A percentile compares a stretch with the other conserved stretches of the same genome.
Conservation (phyloP, 2,888 invertebrate species). For the Hydriomena furcata region DNA sequence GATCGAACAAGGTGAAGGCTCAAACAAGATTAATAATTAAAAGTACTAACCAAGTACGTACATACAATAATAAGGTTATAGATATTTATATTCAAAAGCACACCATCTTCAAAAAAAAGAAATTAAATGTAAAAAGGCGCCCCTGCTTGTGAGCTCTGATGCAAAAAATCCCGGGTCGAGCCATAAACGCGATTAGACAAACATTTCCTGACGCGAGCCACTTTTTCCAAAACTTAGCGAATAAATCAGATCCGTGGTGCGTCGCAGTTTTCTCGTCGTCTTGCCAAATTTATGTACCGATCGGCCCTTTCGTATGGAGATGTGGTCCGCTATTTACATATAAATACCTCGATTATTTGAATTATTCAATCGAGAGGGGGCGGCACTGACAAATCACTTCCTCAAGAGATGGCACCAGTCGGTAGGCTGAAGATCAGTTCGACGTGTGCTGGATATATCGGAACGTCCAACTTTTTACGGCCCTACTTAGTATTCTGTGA, state of each 20-base stretch:
- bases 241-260: slow-evolving; percentile 82
- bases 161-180: slow-evolving; percentile 70
- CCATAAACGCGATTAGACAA: slow-evolving; percentile 82
- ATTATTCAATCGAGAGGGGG: slow-evolving; percentile 84
- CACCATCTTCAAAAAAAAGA: not conserved
- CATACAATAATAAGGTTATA: not conserved
- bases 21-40: no score
- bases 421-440: slow-evolving; percentile 68
- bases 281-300: slow-evolving; percentile 83
- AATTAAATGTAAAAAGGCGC: slow-evolving; percentile 31
- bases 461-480: slow-evolving; percentile 47
- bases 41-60: no score
- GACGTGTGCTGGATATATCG: slow-evolving; percentile 62
- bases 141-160: slow-evolving; percentile 62
- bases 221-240: slow-evolving; percentile 79
- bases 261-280: slow-evolving; percentile 82
- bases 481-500: slow-evolving; percentile 41
- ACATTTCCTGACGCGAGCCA: slow-evolving; percentile 81
- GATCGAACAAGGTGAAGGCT: no score
- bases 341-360: slow-evolving; percentile 84
- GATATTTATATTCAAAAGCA: not conserved
- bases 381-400: slow-evolving; percentile 83
- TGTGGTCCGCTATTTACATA: slow-evolving; percentile 82
- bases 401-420: slow-evolving; percentile 78
- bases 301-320: slow-evolving; percentile 84